These are phyloP conservation scores for Tapirus terrestris DNA, from an alignment of 2,113 vertebrate genomes.

Conservation along the genomic window DNA sequence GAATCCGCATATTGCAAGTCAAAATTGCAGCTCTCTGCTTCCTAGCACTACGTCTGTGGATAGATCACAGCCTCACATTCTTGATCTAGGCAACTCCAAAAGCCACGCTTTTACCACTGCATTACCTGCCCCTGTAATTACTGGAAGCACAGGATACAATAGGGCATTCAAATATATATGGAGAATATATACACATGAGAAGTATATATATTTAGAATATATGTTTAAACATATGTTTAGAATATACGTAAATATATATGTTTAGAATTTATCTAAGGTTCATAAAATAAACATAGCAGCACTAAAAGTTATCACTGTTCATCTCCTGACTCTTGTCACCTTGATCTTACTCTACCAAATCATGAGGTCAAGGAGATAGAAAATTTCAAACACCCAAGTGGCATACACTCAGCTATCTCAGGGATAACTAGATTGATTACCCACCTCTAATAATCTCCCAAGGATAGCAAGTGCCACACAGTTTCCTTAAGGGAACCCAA, in stretches of 20 bases:
- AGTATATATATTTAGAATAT: neutral
- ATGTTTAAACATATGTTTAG: neutral
- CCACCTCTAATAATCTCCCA: constrained; percentile 26
- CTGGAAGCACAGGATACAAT: neutral
- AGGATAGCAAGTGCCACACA: constrained; percentile 4
- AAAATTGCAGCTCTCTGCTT: neutral
- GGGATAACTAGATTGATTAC: neutral
- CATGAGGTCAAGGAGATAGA: constrained; percentile 3
- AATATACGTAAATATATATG: neutral
- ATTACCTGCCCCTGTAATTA: neutral
- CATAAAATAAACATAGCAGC: neutral
- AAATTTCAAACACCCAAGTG: constrained; percentile 38
- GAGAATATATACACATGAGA: neutral
- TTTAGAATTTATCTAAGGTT: neutral
- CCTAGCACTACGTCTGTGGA: neutral
- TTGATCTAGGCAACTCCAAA: neutral
- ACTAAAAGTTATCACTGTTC: neutral
- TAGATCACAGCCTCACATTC: neutral
- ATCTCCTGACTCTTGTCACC: neutral
- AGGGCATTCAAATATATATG: neutral
- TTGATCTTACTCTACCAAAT: constrained; percentile 23
- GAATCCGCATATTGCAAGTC: neutral
- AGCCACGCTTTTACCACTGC: neutral
- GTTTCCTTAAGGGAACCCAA: constrained; percentile 54
- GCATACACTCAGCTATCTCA: constrained; percentile 1